Evolutionary conservation across 1,140 invertebrate species (phyloP).

Genomic region (Ditylenchus dipsaci): DNA sequence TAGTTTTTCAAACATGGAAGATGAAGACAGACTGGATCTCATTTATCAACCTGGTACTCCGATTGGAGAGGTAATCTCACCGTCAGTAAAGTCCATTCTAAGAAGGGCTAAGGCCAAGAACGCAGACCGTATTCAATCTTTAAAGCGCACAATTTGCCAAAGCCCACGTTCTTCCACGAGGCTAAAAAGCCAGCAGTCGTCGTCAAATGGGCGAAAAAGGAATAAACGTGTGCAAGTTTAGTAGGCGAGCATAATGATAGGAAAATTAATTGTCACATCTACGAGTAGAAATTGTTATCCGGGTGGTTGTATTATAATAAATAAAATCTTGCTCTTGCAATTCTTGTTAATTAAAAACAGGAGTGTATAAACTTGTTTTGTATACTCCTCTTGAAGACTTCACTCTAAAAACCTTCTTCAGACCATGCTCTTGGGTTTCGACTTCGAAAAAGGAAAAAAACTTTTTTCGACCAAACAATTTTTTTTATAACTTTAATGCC

Average conservation of each 20-base stretch:
- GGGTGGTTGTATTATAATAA: constrained; percentile 5
- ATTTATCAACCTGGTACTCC: neutral
- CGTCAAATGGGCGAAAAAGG: neutral
- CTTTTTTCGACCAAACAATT: constrained; percentile 9
- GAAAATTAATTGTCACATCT: neutral
- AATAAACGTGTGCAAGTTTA: neutral
- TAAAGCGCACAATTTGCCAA: too few relatives aligned
- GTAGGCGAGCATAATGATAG: neutral
- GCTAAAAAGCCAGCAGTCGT: neutral
- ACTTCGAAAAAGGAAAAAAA: constrained; percentile 25
- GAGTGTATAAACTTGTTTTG: constrained; percentile 14
- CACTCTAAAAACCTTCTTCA: neutral
- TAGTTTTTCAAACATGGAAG: neutral
- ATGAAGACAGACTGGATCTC: constrained; percentile 6
- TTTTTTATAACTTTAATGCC: neutral
- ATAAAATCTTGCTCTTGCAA: constrained; percentile 8
- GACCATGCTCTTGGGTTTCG: constrained; percentile 19
- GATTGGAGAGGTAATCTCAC: neutral
- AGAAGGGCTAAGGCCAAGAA: neutral
- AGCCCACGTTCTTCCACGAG: too few relatives aligned
- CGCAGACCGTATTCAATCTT: too few relatives aligned
- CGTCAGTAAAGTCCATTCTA: neutral
- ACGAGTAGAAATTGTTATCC: neutral
- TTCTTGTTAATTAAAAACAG: constrained; percentile 1
- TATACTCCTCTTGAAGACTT: constrained; percentile 15